Evolutionary conservation across 2,888 invertebrate species (phyloP).

Genomic region (Amphipoea lucens): DNA sequence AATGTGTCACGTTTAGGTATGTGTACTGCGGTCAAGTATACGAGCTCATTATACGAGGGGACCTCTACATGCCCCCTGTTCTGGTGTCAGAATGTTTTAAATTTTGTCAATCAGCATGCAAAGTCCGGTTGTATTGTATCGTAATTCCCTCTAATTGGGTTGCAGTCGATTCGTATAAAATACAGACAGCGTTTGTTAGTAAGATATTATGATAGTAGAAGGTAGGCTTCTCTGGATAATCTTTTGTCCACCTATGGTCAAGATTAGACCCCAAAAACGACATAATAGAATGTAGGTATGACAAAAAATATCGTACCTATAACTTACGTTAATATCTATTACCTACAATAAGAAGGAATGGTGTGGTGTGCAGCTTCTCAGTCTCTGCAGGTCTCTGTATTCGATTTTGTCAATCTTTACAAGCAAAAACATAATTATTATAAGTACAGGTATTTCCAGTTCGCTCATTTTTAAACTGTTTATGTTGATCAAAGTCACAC

Average conservation of each 20-base stretch:
- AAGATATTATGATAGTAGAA: not conserved
- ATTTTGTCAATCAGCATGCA: constrained; percentile 1
- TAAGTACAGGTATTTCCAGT: constrained; percentile 12
- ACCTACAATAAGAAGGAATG: not conserved
- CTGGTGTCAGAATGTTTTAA: constrained; percentile 15
- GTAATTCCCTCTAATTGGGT: not conserved
- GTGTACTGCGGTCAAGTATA: constrained; percentile 3
- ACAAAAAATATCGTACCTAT: not conserved
- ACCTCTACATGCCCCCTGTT: constrained; percentile 6
- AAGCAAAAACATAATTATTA: not conserved
- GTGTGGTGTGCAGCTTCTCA: not conserved
- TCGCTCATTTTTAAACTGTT: not conserved
- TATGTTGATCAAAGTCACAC: not conserved
- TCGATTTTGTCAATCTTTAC: not conserved
- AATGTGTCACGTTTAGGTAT: constrained; percentile 33
- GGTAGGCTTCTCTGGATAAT: not conserved
- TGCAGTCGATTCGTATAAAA: not conserved
- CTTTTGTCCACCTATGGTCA: not conserved
- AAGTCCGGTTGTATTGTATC: not conserved
- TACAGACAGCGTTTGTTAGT: not conserved
- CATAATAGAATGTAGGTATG: not conserved
- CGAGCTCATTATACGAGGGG: constrained; percentile 6
- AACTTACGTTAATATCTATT: not conserved
- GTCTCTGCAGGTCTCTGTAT: not conserved
- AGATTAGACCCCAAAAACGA: not conserved